Conservation (phyloP, 2,888 invertebrate genomes). For the Listrodromus nycthemerus region DNA sequence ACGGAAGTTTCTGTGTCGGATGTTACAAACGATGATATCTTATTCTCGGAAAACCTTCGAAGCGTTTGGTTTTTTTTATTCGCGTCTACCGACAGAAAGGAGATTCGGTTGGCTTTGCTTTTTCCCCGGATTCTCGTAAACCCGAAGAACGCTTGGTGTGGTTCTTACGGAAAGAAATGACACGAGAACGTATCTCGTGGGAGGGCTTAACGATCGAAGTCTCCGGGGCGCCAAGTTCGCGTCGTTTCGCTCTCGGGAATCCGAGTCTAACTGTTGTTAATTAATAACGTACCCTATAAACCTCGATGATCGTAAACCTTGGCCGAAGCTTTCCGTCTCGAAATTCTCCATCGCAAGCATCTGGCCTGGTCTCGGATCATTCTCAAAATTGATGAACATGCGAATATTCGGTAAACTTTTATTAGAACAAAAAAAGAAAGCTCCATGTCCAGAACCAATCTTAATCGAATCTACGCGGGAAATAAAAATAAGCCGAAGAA, state of each 20-base stretch:
- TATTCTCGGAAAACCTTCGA: background rate
- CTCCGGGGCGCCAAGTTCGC: constrained; percentile 64
- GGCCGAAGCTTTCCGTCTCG: background rate
- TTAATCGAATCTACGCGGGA: too few species aligned
- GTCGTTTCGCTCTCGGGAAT: constrained; percentile 40
- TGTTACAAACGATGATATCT: background rate
- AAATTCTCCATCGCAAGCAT: background rate
- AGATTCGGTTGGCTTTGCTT: constrained; percentile 9
- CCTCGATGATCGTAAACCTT: constrained; percentile 19
- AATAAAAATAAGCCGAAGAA: too few species aligned
- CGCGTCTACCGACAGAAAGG: background rate
- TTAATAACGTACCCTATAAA: constrained; percentile 47
- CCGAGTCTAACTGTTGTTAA: constrained; percentile 43
- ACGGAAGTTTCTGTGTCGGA: too few species aligned
- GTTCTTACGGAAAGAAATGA: constrained; percentile 34
- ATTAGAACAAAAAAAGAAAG: too few species aligned
- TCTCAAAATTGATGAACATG: background rate
- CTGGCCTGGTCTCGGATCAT: background rate
- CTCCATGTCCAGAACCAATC: too few species aligned
- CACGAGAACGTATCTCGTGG: constrained; percentile 40
- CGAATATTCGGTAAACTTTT: too few species aligned
- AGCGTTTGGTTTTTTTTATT: background rate
- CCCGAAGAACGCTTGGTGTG: constrained; percentile 6
- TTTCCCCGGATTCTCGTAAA: constrained; percentile 31
- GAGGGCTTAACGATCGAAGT: constrained; percentile 66